Percentiles rank a stretch among this genome's conserved stretches.
Conservation (phyloP, 2,113 vertebrate species). For the Amblyopsis rosae region DNA sequence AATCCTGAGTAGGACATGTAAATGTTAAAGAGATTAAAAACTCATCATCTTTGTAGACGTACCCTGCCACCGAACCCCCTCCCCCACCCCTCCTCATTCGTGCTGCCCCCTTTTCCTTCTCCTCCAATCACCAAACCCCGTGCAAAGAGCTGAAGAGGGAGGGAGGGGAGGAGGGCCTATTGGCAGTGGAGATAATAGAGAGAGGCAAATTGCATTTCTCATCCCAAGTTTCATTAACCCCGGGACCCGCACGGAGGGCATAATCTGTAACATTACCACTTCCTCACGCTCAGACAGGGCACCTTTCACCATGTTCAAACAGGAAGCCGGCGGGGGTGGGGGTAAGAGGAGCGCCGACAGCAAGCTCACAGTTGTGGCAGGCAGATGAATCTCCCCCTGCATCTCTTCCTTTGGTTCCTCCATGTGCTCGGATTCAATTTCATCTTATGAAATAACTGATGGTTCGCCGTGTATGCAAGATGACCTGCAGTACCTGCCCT, state of each 20-base stretch:
- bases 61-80: slow-evolving; percentile 7
- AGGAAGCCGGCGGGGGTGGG: neutral
- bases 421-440: slow-evolving; percentile 25
- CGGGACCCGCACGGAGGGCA: slow-evolving; percentile 69
- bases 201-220: slow-evolving; percentile 79
- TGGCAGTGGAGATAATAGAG: slow-evolving; percentile 77
- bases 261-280: slow-evolving; percentile 81
- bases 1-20: slow-evolving; percentile 74
- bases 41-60: slow-evolving; percentile 74
- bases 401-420: slow-evolving; percentile 17
- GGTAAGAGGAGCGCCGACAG: slow-evolving; percentile 25
- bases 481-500: slow-evolving; percentile 12
- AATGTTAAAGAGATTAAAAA: slow-evolving; percentile 84
- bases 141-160: slow-evolving; percentile 54
- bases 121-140: slow-evolving; percentile 53
- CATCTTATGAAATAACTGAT: slow-evolving; percentile 20
- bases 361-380: slow-evolving; percentile 16
- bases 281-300: slow-evolving; percentile 71
- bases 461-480: slow-evolving; percentile 18
- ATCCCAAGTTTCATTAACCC: slow-evolving; percentile 84
- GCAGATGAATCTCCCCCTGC: slow-evolving; percentile 22
- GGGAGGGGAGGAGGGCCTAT: slow-evolving; percentile 56
- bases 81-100: slow-evolving; percentile 10
- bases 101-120: slow-evolving; percentile 28
- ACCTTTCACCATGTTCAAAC: slow-evolving; percentile 62